Base-by-base conservation (phyloP, 2,888 invertebrate species). In the Geotrupes spiniger region DNA sequence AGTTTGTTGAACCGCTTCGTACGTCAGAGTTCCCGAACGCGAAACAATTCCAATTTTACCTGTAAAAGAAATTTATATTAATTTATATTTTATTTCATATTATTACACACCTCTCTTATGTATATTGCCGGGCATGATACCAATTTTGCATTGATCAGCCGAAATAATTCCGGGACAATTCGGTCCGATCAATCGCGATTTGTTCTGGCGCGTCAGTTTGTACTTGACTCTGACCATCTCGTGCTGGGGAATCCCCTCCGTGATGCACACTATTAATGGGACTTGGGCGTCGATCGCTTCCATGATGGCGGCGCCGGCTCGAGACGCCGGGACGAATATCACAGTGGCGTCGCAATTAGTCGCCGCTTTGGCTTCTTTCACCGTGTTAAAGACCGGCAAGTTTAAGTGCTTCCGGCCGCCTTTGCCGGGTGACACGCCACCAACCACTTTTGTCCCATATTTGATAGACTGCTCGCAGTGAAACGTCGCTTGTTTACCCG, bases 81-180 rank as follows among this genome's bases (percentile, higher is more conserved):
- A 21, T n/a, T n/a, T n/a, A 21, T 21, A 6, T 21, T 21, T 21
- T 21, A 21, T 21, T 21, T 21, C n/a, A 21, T 21, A 21, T 21
- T 21, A 21, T 21, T 21, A 6, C 21, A 21, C 6, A 43, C 89
- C 89, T 62, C 74, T 76, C 64, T 84, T 79, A 69, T 89, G 89
- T 61, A 91, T 88, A 62, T 84, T 83, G 21, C 85, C 89, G 10
- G 91, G 91, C 90, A 91, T 90, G 55, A 89, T 89, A 46, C 89
- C 91, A 66, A 92, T 89, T 76, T 89, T 90, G 70, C 90, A 91
- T 77, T 83, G 72, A 58, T 78, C 80, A 3, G 83, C 81, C 21
- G 84, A 84, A 63, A 91, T 90, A 54, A 91, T 84, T 57, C 89
- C 90, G 5, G 90, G 90, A 70, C 90, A 91, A 69, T 91, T 92